Conservation (phyloP, 2,888 invertebrate species). For the Odontothrips loti region DNA sequence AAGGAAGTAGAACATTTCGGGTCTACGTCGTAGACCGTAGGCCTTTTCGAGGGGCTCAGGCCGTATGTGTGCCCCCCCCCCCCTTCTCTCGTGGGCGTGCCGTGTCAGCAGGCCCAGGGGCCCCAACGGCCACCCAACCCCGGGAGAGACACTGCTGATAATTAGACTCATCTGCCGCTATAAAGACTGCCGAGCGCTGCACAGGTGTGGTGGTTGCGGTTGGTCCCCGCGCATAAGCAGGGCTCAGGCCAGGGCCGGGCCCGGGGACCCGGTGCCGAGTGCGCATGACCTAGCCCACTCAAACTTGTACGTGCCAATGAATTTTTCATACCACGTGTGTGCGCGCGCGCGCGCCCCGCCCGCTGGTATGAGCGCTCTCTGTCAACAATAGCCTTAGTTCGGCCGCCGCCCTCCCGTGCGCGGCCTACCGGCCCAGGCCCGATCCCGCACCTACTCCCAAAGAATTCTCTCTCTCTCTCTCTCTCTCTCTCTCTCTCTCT, state of each 20-base stretch:
- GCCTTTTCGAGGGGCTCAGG: no score
- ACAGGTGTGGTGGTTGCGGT: background rate
- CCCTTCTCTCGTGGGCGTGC: no score
- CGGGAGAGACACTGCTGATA: background rate
- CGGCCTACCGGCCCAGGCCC: background rate
- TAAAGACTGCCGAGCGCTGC: background rate
- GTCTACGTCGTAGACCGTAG: no score
- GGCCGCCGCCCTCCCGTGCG: background rate
- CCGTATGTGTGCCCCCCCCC: no score
- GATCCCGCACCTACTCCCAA: background rate
- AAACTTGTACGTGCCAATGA: conserved; percentile 4
- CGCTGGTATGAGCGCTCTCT: background rate
- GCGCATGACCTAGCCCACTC: background rate
- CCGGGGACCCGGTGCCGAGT: background rate
- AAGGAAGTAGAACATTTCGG: no score
- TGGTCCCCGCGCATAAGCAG: background rate
- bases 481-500: background rate
- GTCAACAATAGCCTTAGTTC: background rate
- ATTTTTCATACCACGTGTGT: background rate
- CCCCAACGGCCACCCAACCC: background rate
- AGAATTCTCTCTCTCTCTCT: background rate
- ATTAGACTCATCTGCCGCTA: background rate
- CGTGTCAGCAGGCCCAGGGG: no score
- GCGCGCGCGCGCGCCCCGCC: background rate
- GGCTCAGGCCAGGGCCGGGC: background rate